phyloP scores from a whole-genome alignment of 2,113 vertebrate species.

The Formicarius rufipectus region DNA sequence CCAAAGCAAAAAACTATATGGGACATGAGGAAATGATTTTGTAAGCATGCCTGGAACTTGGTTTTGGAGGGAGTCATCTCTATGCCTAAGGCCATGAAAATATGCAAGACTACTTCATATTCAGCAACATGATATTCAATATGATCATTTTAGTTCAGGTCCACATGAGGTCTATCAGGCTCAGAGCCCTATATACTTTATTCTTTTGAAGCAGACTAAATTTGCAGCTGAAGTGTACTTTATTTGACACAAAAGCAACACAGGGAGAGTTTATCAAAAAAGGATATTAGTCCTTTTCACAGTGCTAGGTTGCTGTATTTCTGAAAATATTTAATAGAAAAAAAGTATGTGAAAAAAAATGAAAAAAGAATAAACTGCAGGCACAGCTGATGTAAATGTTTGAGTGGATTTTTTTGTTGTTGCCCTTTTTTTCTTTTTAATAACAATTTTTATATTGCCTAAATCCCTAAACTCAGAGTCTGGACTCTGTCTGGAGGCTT shows the following conservation, averaged over 20 bases:
- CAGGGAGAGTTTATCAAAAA: background rate
- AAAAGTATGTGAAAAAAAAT: background rate
- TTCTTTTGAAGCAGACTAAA: background rate
- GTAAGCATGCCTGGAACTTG: conserved; percentile 7
- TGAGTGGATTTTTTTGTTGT: background rate
- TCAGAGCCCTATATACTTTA: background rate
- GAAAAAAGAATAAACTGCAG: background rate
- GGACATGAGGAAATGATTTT: conserved; percentile 14
- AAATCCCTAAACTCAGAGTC: conserved; percentile 60
- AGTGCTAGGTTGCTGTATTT: conserved; percentile 16
- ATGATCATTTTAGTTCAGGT: background rate
- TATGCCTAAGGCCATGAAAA: background rate
- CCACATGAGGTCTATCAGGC: background rate
- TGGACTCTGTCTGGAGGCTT: conserved; percentile 40
- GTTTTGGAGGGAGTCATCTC: background rate
- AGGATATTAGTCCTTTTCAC: background rate
- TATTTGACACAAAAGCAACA: background rate
- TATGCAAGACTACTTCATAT: background rate
- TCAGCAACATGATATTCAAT: background rate
- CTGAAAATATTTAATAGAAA: conserved; percentile 54
- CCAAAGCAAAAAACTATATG: background rate
- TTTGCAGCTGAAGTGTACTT: background rate
- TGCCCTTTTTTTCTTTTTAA: background rate
- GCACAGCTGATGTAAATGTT: conserved; percentile 22
- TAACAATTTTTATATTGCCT: conserved; percentile 61